Percentiles rank a stretch among this genome's conserved stretches.
Evolutionary conservation across 2,888 invertebrate species (phyloP).

Genomic region (Malthinus flaveolus): DNA sequence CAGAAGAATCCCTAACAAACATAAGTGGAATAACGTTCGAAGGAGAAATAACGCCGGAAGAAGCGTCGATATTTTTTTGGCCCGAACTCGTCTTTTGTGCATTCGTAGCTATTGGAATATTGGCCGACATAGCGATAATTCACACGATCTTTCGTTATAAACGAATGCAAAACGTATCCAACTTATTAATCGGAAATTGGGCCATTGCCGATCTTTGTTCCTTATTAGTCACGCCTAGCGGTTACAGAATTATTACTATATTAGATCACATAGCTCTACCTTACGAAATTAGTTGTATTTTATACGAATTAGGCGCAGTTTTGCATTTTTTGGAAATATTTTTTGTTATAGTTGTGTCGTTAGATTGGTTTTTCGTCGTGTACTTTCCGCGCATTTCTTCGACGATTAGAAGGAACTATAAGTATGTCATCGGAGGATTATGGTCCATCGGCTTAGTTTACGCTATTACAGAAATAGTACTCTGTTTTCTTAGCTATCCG

Average conservation of each 20-base stretch:
- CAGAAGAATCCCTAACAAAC: not conserved
- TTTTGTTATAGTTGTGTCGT: not conserved
- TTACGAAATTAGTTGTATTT: not conserved
- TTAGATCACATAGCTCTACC: not conserved
- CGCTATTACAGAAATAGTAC: not conserved
- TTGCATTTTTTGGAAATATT: slow-evolving; percentile 1
- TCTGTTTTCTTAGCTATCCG: not conserved
- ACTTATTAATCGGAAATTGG: slow-evolving; percentile 21
- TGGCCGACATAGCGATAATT: slow-evolving; percentile 13
- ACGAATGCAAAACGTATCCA: slow-evolving; percentile 9
- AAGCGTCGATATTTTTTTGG: not conserved
- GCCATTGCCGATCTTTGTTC: slow-evolving; percentile 10
- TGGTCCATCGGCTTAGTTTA: not conserved
- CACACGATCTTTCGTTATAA: slow-evolving; percentile 15
- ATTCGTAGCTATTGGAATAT: slow-evolving; percentile 1
- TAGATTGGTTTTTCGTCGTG: slow-evolving; percentile 2
- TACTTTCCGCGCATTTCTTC: not conserved
- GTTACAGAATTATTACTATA: slow-evolving; percentile 14
- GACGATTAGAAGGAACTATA: not conserved
- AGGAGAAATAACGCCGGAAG: slow-evolving; percentile 1
- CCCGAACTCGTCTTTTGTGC: slow-evolving; percentile 14
- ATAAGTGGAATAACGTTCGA: not conserved
- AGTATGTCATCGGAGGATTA: not conserved
- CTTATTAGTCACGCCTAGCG: slow-evolving; percentile 10
- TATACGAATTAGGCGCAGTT: not conserved